Conservation (phyloP, 2,113 vertebrate species). For the Engystomops pustulosus region DNA sequence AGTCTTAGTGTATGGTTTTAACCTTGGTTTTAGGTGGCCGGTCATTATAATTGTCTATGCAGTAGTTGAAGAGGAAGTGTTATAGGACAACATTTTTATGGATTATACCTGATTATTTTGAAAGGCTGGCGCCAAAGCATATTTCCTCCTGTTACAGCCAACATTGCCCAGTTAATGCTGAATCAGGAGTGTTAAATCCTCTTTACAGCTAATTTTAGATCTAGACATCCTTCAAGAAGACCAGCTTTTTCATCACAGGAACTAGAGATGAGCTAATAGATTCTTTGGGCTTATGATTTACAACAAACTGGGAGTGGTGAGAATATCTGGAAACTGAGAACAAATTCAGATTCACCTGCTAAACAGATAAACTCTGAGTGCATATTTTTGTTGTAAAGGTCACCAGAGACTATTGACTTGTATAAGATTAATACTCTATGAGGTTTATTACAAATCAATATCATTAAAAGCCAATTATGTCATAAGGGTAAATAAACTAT, state of each 20-base stretch:
- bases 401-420: neutral
- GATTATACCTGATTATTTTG: neutral
- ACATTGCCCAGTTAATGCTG: neutral
- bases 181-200: neutral
- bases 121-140: neutral
- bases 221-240: neutral
- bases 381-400: neutral
- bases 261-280: neutral
- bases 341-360: neutral
- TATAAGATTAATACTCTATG: neutral
- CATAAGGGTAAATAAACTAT: no score
- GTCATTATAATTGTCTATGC: neutral
- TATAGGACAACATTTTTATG: neutral
- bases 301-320: neutral
- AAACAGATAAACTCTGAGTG: neutral
- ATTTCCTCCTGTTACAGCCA: neutral
- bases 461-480: no score
- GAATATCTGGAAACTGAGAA: neutral
- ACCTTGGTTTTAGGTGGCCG: neutral
- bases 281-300: neutral
- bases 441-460: no score
- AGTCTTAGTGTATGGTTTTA: no score
- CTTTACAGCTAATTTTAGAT: neutral
- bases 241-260: neutral
- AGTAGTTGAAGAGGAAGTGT: neutral